A percentile compares a stretch with the other conserved stretches of the same genome.
These are phyloP conservation scores for Holothuria glaberrima DNA, from an alignment of 35 echinoderm and acorn worm species.

Conservation along the genomic window DNA sequence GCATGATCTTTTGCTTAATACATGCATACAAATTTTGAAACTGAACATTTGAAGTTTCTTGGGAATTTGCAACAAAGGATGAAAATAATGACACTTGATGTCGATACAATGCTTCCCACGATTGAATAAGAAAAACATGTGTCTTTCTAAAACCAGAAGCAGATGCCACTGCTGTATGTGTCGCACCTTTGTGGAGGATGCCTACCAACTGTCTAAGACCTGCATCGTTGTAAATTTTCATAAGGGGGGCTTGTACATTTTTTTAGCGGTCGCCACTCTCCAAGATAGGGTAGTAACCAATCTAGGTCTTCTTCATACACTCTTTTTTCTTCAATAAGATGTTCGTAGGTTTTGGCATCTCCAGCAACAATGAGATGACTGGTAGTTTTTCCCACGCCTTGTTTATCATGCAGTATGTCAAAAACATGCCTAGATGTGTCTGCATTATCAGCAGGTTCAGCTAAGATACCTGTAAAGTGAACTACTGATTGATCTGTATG, in stretches of 20 bases:
- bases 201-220: constrained; percentile 21
- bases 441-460: too few species aligned
- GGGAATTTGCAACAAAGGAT: neutral
- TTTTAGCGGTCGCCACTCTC: too few species aligned
- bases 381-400: too few species aligned
- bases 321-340: too few species aligned
- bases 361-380: too few species aligned
- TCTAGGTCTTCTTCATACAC: constrained; percentile 48
- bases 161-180: constrained; percentile 38
- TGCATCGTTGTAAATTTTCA: too few species aligned
- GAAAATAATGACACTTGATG: neutral
- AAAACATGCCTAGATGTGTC: too few species aligned
- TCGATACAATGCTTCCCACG: constrained; percentile 52
- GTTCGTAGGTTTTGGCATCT: too few species aligned
- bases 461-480: too few species aligned
- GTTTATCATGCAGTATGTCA: too few species aligned
- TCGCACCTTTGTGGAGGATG: constrained; percentile 21
- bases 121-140: constrained; percentile 38
- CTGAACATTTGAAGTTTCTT: neutral
- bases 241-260: too few species aligned
- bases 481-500: too few species aligned
- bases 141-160: constrained; percentile 34
- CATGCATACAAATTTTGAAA: neutral
- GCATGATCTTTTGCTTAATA: neutral
- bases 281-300: constrained; percentile 51